Conservation (phyloP, 1,140 invertebrate species). For the Formica selysi region DNA sequence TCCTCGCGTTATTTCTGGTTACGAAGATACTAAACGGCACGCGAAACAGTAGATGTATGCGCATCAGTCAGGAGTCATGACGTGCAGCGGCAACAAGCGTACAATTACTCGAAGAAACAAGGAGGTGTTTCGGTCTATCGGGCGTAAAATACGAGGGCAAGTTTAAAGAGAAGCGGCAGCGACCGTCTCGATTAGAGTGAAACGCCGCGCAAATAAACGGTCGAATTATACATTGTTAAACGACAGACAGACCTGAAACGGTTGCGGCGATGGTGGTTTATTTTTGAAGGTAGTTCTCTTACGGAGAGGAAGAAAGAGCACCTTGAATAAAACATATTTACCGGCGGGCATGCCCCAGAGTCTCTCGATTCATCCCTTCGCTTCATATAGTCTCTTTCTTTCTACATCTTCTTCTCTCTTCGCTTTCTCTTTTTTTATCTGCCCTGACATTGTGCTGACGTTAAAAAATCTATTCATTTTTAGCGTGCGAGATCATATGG, state of each 20-base stretch:
- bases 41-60: constrained; percentile 22
- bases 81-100: constrained; percentile 40
- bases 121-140: constrained; percentile 49
- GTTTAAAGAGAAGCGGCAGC: constrained; percentile 56
- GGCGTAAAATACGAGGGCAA: constrained; percentile 38
- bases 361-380: constrained; percentile 17
- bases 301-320: constrained; percentile 45
- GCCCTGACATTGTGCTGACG: neutral
- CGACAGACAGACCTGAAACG: constrained; percentile 63
- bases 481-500: neutral
- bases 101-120: constrained; percentile 59
- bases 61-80: constrained; percentile 52
- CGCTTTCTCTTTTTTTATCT: constrained; percentile 19
- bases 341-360: constrained; percentile 62
- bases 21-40: neutral
- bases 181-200: constrained; percentile 58
- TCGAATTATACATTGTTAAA: constrained; percentile 78
- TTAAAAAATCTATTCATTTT: constrained; percentile 24
- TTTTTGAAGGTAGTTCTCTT: constrained; percentile 62
- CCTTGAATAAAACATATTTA: constrained; percentile 77
- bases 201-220: constrained; percentile 68
- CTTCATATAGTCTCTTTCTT: neutral
- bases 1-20: neutral
- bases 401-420: constrained; percentile 31
- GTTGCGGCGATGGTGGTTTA: constrained; percentile 35